A percentile compares a stretch with the other conserved stretches of the same genome.
Conservation (phyloP, 2,113 vertebrate species). For the Erinaceus europaeus region DNA sequence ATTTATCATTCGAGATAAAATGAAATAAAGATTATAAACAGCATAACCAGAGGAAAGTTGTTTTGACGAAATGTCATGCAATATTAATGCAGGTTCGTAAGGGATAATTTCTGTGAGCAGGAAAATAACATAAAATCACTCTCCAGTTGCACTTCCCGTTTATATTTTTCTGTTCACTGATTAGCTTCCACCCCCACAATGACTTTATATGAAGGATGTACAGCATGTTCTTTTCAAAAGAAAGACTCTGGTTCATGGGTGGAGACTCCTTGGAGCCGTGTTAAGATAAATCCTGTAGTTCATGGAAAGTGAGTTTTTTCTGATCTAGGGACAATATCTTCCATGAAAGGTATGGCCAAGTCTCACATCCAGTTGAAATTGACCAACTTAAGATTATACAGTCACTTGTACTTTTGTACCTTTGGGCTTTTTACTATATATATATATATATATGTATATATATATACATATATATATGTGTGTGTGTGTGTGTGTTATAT, state of each 20-base stretch:
- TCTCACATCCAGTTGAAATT: too few species aligned
- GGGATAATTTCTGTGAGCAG: neutral
- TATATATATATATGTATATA: too few species aligned
- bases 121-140: neutral
- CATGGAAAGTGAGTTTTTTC: rapidly evolving
- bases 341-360: neutral
- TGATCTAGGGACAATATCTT: neutral
- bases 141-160: neutral
- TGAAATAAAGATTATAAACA: neutral
- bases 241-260: neutral
- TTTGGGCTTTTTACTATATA: too few species aligned
- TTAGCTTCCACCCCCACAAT: neutral
- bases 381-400: too few species aligned
- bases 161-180: too few species aligned
- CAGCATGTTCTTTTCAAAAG: too few species aligned
- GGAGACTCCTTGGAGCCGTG: neutral
- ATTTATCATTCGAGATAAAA: neutral
- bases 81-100: neutral
- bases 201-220: too few species aligned
- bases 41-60: neutral
- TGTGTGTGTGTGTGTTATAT: too few species aligned
- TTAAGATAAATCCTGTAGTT: neutral
- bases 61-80: neutral
- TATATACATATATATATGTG: too few species aligned
- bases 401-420: too few species aligned